Conservation (phyloP, 2,888 invertebrate species). For the Drosophila emarginata region DNA sequence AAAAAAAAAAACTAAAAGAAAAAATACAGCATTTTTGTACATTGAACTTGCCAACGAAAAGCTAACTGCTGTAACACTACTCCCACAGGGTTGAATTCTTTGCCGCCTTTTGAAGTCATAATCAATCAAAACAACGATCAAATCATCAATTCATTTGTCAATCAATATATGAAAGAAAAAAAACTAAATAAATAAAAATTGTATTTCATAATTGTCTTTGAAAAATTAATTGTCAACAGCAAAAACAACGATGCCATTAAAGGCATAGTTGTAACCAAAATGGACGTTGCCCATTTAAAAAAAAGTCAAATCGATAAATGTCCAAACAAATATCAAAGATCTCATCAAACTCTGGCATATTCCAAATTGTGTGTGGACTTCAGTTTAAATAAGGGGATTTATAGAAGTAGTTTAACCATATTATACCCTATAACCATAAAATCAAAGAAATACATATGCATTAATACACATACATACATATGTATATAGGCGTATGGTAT, state of each 20-base stretch:
- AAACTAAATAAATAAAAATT: slow-evolving; percentile 7
- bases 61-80: slow-evolving; percentile 33
- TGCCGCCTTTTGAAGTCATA: slow-evolving; percentile 3
- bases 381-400: background rate
- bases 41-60: slow-evolving; percentile 27
- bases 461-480: too few relatives aligned
- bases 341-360: background rate
- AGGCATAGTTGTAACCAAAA: slow-evolving; percentile 11
- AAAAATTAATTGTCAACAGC: slow-evolving; percentile 65
- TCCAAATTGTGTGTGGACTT: background rate
- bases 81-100: slow-evolving; percentile 7
- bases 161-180: slow-evolving; percentile 39
- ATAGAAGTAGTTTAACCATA: background rate
- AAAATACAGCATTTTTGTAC: slow-evolving; percentile 30
- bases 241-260: slow-evolving; percentile 12
- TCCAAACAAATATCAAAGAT: slow-evolving; percentile 9
- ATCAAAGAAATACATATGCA: too few relatives aligned
- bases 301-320: slow-evolving; percentile 6
- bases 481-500: background rate
- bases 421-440: too few relatives aligned
- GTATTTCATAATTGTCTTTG: slow-evolving; percentile 63
- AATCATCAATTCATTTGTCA: slow-evolving; percentile 55
- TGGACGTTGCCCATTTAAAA: slow-evolving; percentile 32
- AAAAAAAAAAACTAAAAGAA: slow-evolving; percentile 13
- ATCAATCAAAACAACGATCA: slow-evolving; percentile 33